Evolutionary conservation across 2,113 vertebrate species (phyloP).

Genomic region (Piprites chloris): DNA sequence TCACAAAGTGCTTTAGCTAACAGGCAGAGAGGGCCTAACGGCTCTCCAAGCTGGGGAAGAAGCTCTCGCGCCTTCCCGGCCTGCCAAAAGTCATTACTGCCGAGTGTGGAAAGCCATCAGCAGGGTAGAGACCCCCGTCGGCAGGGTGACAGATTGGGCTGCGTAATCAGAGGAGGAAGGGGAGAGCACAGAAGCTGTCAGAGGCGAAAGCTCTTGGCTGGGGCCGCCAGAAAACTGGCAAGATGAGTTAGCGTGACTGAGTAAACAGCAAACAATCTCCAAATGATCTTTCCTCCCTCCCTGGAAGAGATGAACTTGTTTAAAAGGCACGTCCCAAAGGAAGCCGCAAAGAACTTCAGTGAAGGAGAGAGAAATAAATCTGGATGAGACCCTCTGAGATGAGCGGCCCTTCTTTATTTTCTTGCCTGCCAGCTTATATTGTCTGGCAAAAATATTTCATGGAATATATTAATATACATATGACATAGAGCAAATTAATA

Average conservation of each 20-base stretch:
- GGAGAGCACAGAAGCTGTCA: constrained; percentile 84
- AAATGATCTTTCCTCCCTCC: constrained; percentile 72
- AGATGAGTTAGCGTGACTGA: constrained; percentile 80
- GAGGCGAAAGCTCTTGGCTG: constrained; percentile 88
- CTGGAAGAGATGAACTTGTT: constrained; percentile 62
- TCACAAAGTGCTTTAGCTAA: constrained; percentile 94
- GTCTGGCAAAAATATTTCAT: constrained; percentile 60
- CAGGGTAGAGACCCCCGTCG: constrained; percentile 91
- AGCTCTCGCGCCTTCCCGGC: constrained; percentile 76
- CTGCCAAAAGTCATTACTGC: constrained; percentile 99
- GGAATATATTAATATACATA: constrained; percentile 64
- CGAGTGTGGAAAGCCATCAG: constrained; percentile 94
- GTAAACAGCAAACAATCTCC: constrained; percentile 78
- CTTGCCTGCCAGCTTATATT: constrained; percentile 44
- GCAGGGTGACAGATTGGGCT: constrained; percentile 98
- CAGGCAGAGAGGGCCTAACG: constrained; percentile 78
- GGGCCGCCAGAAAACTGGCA: constrained; percentile 91
- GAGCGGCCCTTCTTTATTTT: neutral
- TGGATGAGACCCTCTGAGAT: constrained; percentile 57
- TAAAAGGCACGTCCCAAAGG: constrained; percentile 60
- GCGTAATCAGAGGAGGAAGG: constrained; percentile 90
- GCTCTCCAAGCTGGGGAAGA: constrained; percentile 72
- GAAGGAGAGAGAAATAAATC: constrained; percentile 54
- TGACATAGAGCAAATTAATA: constrained; percentile 68
- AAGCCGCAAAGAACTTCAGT: neutral